phyloP scores from a whole-genome alignment of 2,888 invertebrate species.

The Pseudococcus longispinus region DNA sequence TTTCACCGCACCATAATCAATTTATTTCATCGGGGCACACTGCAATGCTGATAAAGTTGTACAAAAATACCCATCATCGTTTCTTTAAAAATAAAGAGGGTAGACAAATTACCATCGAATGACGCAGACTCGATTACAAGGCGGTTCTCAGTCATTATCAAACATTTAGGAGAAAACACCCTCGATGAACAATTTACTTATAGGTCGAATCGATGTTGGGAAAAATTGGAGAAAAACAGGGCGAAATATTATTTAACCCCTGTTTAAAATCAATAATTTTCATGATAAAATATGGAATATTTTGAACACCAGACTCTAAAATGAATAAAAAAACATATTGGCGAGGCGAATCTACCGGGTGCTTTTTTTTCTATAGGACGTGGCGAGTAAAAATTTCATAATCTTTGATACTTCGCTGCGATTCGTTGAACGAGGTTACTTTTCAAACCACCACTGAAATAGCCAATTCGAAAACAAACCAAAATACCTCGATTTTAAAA shows the following conservation, averaged over 20 bases:
- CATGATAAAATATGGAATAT: not conserved
- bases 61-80: not conserved
- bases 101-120: conserved; percentile 3
- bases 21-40: not conserved
- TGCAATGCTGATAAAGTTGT: not conserved
- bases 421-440: not conserved
- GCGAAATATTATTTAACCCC: not conserved
- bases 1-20: not conserved
- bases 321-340: not conserved
- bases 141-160: not conserved
- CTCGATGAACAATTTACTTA: not conserved
- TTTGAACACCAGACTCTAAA: not conserved
- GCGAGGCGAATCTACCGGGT: not conserved
- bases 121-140: not conserved
- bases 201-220: not conserved
- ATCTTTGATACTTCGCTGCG: not conserved
- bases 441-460: not conserved
- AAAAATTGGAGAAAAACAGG: not conserved
- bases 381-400: not conserved
- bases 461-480: not conserved
- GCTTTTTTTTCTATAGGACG: not conserved
- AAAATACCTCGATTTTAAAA: not conserved
- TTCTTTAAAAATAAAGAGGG: not conserved
- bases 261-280: not conserved
- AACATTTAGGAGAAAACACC: not conserved